phyloP scores from a whole-genome alignment of 2,113 vertebrate genomes.

The Zosterops lateralis region DNA sequence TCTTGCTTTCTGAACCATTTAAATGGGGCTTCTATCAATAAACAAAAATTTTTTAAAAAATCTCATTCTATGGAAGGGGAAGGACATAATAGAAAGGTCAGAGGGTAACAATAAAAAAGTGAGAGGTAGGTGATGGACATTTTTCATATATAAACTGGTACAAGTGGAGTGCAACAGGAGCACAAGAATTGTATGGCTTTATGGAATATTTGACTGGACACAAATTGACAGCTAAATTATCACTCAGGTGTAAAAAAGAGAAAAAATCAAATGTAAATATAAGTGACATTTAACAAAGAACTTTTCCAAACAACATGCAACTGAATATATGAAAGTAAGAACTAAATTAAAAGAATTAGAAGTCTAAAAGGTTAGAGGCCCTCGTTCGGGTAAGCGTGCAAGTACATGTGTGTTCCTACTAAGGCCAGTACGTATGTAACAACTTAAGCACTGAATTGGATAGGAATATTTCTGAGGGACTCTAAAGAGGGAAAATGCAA shows the following conservation, averaged over 20 bases:
- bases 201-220: slow-evolving; percentile 74
- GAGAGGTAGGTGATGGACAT: slow-evolving; percentile 27
- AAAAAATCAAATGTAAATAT: slow-evolving; percentile 77
- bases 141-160: slow-evolving; percentile 18
- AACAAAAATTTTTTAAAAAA: neutral
- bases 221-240: slow-evolving; percentile 78
- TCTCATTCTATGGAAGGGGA: slow-evolving; percentile 49
- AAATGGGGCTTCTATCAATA: slow-evolving; percentile 4
- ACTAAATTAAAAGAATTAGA: slow-evolving; percentile 72
- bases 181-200: slow-evolving; percentile 67
- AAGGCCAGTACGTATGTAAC: neutral
- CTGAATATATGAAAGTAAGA: slow-evolving; percentile 70
- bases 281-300: slow-evolving; percentile 74
- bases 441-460: slow-evolving; percentile 11
- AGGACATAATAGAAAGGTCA: slow-evolving; percentile 30
- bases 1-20: slow-evolving; percentile 44
- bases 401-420: slow-evolving; percentile 43
- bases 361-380: slow-evolving; percentile 45
- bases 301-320: slow-evolving; percentile 73
- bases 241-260: slow-evolving; percentile 74
- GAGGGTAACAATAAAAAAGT: neutral
- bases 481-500: slow-evolving; percentile 30
- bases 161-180: slow-evolving; percentile 48
- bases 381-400: slow-evolving; percentile 46
- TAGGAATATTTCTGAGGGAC: slow-evolving; percentile 41